Evolutionary conservation across 1,140 invertebrate species (phyloP), one percentile per base, ranked within the genome.

Genomic region (Pinna nobilis): DNA sequence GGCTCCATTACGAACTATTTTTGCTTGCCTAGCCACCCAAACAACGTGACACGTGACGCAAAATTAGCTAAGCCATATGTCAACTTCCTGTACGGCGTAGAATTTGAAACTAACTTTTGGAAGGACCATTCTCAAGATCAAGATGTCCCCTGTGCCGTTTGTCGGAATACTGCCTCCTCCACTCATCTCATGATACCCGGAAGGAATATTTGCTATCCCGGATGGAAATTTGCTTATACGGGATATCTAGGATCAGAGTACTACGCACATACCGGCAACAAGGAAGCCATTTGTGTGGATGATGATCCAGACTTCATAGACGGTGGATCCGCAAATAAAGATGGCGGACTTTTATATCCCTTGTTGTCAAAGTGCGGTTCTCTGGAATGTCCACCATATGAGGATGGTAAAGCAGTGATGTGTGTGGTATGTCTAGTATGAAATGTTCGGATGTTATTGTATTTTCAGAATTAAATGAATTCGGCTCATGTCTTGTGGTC

Each of bases 141-240:
- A 47, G 67, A 79, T 47, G 64, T 64, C 11, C 74, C 61, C 15
- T 81, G 79, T 59, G 73, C 74, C 2, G 73, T 81, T 7, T 81
- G 79, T 37, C 41, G 35, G 33, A 59, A 13, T 41, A 20, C 18
- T 23, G 28, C 32, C 2, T 41, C 69, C 1, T 23, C 70, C 2
- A 70, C 39, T n/a, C 23, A 25, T n/a, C 20, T 79, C 35, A 82
- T 82, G 78, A 65, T 83, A 5, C 82, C 82, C 4, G 82, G 73
- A 25, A 51, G 63, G 9, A 75, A 55, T 20, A 35, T 20, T 6
- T 82, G 82, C 51, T 69, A 64, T 4, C 1, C 51, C 20, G 77
- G 78, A 3, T 83, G 82, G 82, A 77, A 57, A 3, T 9, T 44
- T 37, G 76, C 78, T 44, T 83, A 83, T 41, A 25, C 20, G 6